A percentile compares a stretch with the other conserved stretches of the same genome.
Evolutionary conservation across 2,888 invertebrate species (phyloP).

Genomic region (Drosophila anomelani): DNA sequence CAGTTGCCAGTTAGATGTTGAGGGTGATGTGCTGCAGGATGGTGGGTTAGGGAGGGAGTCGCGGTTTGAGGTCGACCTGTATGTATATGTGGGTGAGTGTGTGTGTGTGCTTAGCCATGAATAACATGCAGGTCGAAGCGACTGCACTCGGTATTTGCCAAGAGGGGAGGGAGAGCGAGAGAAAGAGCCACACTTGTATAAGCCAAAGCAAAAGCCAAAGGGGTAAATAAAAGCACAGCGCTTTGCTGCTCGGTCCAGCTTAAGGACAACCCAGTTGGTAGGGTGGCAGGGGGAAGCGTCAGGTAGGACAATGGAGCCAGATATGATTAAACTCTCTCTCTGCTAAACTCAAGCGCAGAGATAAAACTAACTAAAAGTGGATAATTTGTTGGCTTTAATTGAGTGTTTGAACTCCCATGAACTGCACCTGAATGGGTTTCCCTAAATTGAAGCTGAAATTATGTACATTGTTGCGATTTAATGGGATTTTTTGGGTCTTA

Average conservation of each 20-base stretch:
- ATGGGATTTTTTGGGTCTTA: not conserved
- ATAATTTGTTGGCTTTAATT: constrained; percentile 42
- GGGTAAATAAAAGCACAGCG: constrained; percentile 73
- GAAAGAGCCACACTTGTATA: constrained; percentile 60
- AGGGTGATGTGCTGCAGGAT: constrained; percentile 4
- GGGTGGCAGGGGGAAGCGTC: not conserved
- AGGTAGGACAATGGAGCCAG: constrained; percentile 66
- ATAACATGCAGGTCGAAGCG: constrained; percentile 79
- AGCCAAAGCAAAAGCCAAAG: constrained; percentile 68
- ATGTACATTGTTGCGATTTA: not conserved
- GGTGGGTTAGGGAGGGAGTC: constrained; percentile 5
- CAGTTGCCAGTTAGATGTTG: constrained; percentile 50
- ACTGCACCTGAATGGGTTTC: not conserved
- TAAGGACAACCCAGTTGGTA: constrained; percentile 37
- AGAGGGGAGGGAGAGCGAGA: constrained; percentile 42
- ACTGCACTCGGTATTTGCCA: constrained; percentile 53
- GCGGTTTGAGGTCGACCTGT: constrained; percentile 47
- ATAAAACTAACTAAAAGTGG: constrained; percentile 47
- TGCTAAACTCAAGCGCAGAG: constrained; percentile 53
- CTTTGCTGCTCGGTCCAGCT: constrained; percentile 54
- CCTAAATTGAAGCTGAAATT: not conserved
- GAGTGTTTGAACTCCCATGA: constrained; percentile 16
- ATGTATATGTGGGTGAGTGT: constrained; percentile 18
- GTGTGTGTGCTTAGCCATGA: constrained; percentile 67
- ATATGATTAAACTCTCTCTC: constrained; percentile 63